Evolutionary conservation across 2,888 invertebrate genomes (phyloP).

Genomic region (Anaspis maculata): DNA sequence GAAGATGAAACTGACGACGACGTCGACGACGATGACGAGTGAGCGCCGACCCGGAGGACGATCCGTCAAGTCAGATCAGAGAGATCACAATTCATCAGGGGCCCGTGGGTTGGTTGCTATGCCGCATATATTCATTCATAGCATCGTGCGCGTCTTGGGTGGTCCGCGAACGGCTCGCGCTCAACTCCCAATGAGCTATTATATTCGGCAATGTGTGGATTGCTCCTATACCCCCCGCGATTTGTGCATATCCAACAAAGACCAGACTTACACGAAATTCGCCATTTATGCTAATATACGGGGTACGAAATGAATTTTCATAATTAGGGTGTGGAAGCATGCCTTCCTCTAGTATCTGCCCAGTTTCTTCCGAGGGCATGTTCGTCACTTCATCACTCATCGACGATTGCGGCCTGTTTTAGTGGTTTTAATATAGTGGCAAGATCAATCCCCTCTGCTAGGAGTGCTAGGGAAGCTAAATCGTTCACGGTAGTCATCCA

Average conservation of each 20-base stretch:
- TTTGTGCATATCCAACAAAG: slow-evolving; percentile 14
- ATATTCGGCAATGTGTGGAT: slow-evolving; percentile 20
- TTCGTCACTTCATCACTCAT: too few species aligned
- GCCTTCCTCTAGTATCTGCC: too few species aligned
- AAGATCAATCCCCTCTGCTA: too few species aligned
- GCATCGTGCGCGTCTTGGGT: slow-evolving; percentile 31
- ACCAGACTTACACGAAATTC: too few species aligned
- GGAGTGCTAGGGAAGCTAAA: too few species aligned
- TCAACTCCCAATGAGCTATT: slow-evolving; percentile 23
- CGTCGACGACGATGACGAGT: not conserved
- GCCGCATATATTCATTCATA: slow-evolving; percentile 37
- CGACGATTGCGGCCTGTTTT: too few species aligned
- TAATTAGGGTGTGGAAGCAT: too few species aligned
- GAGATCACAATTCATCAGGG: slow-evolving; percentile 36
- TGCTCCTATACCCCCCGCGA: slow-evolving; percentile 14
- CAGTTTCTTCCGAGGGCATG: too few species aligned
- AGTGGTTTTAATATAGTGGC: too few species aligned
- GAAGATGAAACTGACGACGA: not conserved
- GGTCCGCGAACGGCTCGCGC: slow-evolving; percentile 24
- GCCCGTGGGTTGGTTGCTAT: slow-evolving; percentile 34
- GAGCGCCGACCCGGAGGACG: slow-evolving; percentile 22
- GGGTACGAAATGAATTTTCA: too few species aligned
- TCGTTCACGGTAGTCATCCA: too few species aligned
- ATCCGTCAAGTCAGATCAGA: slow-evolving; percentile 36
- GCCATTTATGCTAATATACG: too few species aligned